Base-by-base conservation (phyloP, 1,140 invertebrate genomes). In the Cecropterus lyciades region DNA sequence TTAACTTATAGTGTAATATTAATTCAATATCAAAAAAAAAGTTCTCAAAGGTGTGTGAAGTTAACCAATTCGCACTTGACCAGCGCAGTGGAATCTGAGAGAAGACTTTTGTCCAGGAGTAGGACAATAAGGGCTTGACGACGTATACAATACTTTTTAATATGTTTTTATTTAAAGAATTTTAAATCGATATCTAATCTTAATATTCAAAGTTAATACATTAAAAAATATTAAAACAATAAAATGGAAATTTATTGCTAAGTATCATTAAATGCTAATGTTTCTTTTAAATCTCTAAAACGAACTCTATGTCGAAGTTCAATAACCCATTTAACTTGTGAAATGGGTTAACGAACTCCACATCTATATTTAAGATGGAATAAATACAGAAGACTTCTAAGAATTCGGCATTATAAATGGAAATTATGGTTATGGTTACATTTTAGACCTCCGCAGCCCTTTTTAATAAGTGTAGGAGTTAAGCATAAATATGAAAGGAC, bases 301-400 rank as follows among this genome's bases (percentile, higher is more conserved):
- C n/a, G 10, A 52, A n/a, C 13, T 14, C 27, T 33, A 33, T 14
- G 49, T 16, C 9, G 13, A 27, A 33, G 49, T 24, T 52, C 49
- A 37, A 52, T 33, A 16, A 33, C 49, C 13, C 33, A 33, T 52
- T 33, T 15, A 52, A 33, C 14, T 15, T 14, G 30, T 14, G 17
- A 52, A 33, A 52, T 52, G 13, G 49, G 20, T 52, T 52, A 33
- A 8, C 20, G 49, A 52, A 52, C 49, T n/a, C 30, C 9, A 24
- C 13, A 15, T 52, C 9, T 9, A 10, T 15, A 24, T 45, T 0
- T 17, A 48, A 48, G 24, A 0, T 16, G 49, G 8, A 13, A 52
- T 33, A 33, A 52, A 52, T 52, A 33, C 8, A 51, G 20, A 51
- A n/a, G n/a, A 27, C 10, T 51, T 51, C 48, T 30, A 3, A 27